Evolutionary conservation across 2,113 vertebrate genomes (phyloP).

Genomic region (Odobenus rosmarus): DNA sequence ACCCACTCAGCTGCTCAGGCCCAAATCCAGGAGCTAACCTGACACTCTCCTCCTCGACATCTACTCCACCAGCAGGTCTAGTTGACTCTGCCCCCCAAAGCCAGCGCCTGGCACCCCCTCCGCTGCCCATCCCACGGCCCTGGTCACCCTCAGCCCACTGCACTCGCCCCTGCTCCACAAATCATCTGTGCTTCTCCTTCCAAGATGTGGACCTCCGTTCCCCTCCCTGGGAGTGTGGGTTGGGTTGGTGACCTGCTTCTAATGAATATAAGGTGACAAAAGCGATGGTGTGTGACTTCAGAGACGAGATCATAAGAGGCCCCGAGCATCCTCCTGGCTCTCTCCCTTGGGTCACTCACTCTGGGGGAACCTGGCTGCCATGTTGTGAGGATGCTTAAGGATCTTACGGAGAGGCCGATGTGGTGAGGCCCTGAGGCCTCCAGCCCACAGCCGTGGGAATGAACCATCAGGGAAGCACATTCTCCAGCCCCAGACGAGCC

Average conservation of each 20-base stretch:
- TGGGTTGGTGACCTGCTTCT: rapidly evolving
- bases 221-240: too few species aligned
- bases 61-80: background rate
- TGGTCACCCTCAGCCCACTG: rapidly evolving
- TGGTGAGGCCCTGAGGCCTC: background rate
- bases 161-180: rapidly evolving
- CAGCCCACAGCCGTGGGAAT: background rate
- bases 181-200: rapidly evolving
- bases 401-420: rapidly evolving
- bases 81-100: background rate
- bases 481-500: background rate
- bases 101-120: rapidly evolving
- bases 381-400: rapidly evolving
- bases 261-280: background rate
- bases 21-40: background rate
- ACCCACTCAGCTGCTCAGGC: background rate
- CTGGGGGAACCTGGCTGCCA: background rate
- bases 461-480: rapidly evolving
- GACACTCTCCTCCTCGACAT: background rate
- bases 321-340: background rate
- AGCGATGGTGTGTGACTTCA: background rate
- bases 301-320: background rate
- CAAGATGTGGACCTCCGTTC: background rate
- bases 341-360: background rate
- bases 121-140: rapidly evolving